Base-by-base conservation (phyloP, 2,797 vertebrate species). In the Ptychadena robeensis region DNA sequence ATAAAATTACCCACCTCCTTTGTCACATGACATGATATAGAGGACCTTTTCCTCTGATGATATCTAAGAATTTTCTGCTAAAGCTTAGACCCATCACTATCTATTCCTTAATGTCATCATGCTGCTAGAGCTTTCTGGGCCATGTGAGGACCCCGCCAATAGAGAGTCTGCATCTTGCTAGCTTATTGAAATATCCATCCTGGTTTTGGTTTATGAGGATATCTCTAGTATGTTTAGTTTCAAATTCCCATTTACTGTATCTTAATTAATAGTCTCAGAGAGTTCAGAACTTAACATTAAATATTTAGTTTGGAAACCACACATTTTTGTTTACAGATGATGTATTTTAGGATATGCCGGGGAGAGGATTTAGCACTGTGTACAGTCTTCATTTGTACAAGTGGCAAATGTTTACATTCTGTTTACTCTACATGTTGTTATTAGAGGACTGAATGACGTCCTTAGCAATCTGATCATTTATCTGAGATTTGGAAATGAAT, bases 361-460 rank as follows among this genome's bases (percentile, higher is more conserved):
- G 9, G 8, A 28, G 37, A 53, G 68, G 68, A 44, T 70, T 70
- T 28, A 15, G n/a, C 70, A 53, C 30, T 32, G 40, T 32, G 31
- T 22, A 48, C 70, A 1, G 25, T 1, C 30, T 48, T 31, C 4
- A 72, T 57, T 53, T 32, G 40, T 9, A 53, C 68, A 44, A 70
- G 37, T 28, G 68, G 68, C 3, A 22, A 27, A 53, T 31, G 40
- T 72, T 53, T 72, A 53, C 44, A 72, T n/a, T 53, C 11, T 72
- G 53, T 72, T 72, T 72, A 53, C 70, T 48, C 40, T 72, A 18
- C 18, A 2, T 53, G 37, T 9, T 44, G 15, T 18, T 40, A 40
- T 15, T 71, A 44, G 30, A 9, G 38, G 14, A 12, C 4, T 2
- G 15, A 8, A 14, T 72, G 70, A 72, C 40, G 70, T 72, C 40